Evolutionary conservation across 2,113 vertebrate genomes (phyloP), one percentile per base, ranked within the genome.

Genomic region (Serranochromis macrocephalus): DNA sequence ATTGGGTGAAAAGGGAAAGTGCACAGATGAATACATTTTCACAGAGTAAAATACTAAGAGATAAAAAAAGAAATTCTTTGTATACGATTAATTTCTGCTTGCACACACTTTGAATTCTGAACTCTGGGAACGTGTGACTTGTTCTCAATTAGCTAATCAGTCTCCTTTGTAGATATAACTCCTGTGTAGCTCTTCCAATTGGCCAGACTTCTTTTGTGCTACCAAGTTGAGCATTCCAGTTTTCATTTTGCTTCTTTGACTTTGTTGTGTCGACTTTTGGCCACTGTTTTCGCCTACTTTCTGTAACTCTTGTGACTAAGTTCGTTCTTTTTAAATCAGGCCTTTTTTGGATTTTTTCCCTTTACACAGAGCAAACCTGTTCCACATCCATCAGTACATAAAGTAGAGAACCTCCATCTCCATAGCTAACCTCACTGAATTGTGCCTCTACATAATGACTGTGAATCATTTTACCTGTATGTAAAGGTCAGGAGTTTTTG

Each of bases 401-500:
- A 51, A 16, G 19, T 33, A 19, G 5, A 51, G 11, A 10, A 82
- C 36, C 19, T 14, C 4, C 21, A 21, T 40, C 12, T 54, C 19
- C n/a, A 29, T 42, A 26, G 40, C 84, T 17, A 83, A 75, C 24
- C 4, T 45, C 4, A 78, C 33, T 79, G 57, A 54, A 9, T 3
- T 14, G 17, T 14, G 13, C 4, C 81, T 55, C 16, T 21, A 7
- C 7, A 42, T 24, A 12, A 12, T 29, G 17, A 51, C 9, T 26
- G 17, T 36, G 12, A 8, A 38, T 80, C 90, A 21, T 81, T 61
- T 85, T 85, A 96, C 95, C 95, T 95, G 94, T 95, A 95, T 14
- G 91, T 93, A 88, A 98, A 98, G 26, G 95, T 98, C 84, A 99
- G 97, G 55, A 98, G 96, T 86, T 98, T 98, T 93, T 99, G 98